Conservation (phyloP, 2,113 vertebrate species). For the Cephalopholis sonnerati region DNA sequence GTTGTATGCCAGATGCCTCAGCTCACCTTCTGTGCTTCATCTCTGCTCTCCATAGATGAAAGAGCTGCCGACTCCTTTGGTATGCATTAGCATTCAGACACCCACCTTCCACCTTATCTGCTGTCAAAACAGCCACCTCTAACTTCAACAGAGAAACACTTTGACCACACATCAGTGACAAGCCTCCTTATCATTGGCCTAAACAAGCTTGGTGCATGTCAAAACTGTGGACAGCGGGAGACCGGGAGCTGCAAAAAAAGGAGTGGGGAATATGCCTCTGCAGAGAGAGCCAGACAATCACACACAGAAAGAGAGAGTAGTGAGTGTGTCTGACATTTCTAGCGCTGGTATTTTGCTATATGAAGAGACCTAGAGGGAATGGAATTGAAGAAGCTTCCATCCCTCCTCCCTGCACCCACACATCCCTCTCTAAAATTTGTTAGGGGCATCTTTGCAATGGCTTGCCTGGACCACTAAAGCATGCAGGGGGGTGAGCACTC, state of each 20-base stretch:
- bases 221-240: conserved; percentile 31
- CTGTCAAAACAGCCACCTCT: conserved; percentile 71
- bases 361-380: conserved; percentile 51
- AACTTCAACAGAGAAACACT: conserved; percentile 61
- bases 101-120: conserved; percentile 66
- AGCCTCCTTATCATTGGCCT: conserved; percentile 64
- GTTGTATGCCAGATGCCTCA: conserved; percentile 26
- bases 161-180: conserved; percentile 71
- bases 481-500: conserved; percentile 5
- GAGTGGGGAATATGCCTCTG: conserved; percentile 41
- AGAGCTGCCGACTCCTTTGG: conserved; percentile 51
- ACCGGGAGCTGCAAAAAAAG: neutral
- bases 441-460: conserved; percentile 50
- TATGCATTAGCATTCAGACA: conserved; percentile 67
- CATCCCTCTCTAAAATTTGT: conserved; percentile 54
- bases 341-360: conserved; percentile 44
- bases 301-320: conserved; percentile 15
- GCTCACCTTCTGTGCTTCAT: conserved; percentile 43
- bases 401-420: conserved; percentile 7
- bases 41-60: conserved; percentile 55
- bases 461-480: conserved; percentile 55
- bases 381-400: conserved; percentile 27
- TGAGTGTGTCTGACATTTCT: conserved; percentile 67
- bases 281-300: conserved; percentile 41
- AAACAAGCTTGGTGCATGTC: conserved; percentile 61